phyloP scores from a whole-genome alignment of 2,888 invertebrate genomes.

The Scrobipalpa costella region DNA sequence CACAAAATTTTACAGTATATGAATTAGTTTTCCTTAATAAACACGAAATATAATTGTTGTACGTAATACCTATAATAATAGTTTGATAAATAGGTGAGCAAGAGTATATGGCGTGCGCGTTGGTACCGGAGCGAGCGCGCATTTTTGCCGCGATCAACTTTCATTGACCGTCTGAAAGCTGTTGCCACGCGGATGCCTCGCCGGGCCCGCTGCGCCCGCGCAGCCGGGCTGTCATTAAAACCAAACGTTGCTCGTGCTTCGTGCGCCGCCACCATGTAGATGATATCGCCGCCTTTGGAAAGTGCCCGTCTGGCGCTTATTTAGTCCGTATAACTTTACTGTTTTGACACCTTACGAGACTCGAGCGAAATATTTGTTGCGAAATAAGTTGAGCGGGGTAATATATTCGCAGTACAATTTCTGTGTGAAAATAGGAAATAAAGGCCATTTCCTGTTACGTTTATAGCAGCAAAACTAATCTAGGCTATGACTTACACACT shows the following conservation, averaged over 20 bases:
- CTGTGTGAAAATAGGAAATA: not conserved
- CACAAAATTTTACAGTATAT: not conserved
- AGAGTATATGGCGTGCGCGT: not conserved
- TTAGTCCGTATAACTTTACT: slow-evolving; percentile 16
- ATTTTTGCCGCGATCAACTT: slow-evolving; percentile 75
- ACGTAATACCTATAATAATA: not conserved
- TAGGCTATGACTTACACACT: not conserved
- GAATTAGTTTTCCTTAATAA: not conserved
- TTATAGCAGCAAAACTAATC: not conserved
- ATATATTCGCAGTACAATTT: not conserved
- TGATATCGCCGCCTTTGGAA: slow-evolving; percentile 76
- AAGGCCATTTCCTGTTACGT: slow-evolving; percentile 1
- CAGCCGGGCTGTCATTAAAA: slow-evolving; percentile 70
- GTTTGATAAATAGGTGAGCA: not conserved
- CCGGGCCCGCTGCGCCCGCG: no score
- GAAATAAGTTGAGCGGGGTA: not conserved
- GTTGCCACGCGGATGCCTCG: slow-evolving; percentile 77
- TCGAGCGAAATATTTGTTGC: slow-evolving; percentile 7
- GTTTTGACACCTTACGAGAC: slow-evolving; percentile 17
- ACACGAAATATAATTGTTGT: not conserved
- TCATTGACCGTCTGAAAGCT: slow-evolving; percentile 75
- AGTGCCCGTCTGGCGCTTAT: slow-evolving; percentile 49
- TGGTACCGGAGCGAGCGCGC: slow-evolving; percentile 59
- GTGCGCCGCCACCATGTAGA: slow-evolving; percentile 63
- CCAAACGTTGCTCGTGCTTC: slow-evolving; percentile 69